These are phyloP conservation scores for Mimas tiliae DNA, from an alignment of 2,888 invertebrate genomes.

Conservation along the genomic window DNA sequence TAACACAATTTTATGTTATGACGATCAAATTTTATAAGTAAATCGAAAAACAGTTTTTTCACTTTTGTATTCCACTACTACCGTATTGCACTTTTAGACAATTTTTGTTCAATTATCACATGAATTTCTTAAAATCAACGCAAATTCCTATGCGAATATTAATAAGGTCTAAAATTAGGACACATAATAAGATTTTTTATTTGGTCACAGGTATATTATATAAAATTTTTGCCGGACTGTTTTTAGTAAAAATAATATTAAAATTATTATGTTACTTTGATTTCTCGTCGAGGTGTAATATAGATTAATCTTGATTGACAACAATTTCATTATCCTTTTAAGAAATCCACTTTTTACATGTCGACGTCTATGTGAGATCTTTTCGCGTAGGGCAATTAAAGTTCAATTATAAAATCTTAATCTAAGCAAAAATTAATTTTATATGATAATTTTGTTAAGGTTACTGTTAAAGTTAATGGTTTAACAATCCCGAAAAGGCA, in stretches of 20 bases:
- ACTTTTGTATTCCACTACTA: neutral
- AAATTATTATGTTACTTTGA: too few relatives aligned
- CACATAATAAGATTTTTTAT: neutral
- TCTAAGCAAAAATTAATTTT: neutral
- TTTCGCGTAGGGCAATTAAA: neutral
- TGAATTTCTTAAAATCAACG: neutral
- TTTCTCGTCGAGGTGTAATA: neutral
- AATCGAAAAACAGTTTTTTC: neutral
- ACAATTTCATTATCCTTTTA: neutral
- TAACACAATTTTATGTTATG: neutral
- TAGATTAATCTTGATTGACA: too few relatives aligned
- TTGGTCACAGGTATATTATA: too few relatives aligned
- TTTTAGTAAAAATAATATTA: too few relatives aligned
- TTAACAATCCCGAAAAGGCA: neutral
- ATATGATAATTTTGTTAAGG: neutral
- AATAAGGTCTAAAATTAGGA: neutral
- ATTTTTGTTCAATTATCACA: slow-evolving; percentile 5
- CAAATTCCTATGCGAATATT: neutral
- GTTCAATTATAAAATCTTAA: neutral
- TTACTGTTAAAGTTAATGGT: neutral
- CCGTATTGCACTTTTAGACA: slow-evolving; percentile 8
- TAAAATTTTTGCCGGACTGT: neutral
- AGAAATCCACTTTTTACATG: neutral
- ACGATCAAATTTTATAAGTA: neutral
- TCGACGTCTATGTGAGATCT: neutral